Evolutionary conservation across 2,888 invertebrate genomes (phyloP).

Genomic region (Hylaea fasciaria): DNA sequence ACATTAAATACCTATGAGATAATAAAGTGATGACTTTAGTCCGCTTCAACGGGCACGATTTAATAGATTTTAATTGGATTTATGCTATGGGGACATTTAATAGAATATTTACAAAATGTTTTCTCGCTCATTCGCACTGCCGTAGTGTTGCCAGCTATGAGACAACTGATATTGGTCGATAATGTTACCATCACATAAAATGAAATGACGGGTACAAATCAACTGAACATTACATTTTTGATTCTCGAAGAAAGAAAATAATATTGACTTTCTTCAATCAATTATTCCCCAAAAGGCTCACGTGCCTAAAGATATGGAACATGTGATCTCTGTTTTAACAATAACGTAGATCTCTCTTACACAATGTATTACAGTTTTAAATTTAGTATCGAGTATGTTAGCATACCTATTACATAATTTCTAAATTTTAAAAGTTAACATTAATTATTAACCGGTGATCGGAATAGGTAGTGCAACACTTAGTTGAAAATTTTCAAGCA

Average conservation of each 20-base stretch:
- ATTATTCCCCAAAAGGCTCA: background rate
- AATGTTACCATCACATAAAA: conserved; percentile 1
- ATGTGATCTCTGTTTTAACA: background rate
- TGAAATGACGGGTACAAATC: background rate
- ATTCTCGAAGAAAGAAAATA: background rate
- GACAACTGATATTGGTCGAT: conserved; percentile 1
- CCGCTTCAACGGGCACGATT: conserved; percentile 60
- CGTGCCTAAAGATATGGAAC: background rate
- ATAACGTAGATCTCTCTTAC: background rate
- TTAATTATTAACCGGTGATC: conserved; percentile 10
- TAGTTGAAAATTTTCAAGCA: background rate
- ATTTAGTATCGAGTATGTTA: conserved; percentile 44
- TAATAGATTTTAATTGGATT: conserved; percentile 71
- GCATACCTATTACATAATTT: conserved; percentile 47
- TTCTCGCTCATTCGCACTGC: conserved; percentile 71
- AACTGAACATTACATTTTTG: background rate
- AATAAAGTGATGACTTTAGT: conserved; percentile 78
- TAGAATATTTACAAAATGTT: conserved; percentile 82
- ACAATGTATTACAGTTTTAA: conserved; percentile 12
- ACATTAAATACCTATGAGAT: conserved; percentile 84
- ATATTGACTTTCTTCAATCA: background rate
- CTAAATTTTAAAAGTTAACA: conserved; percentile 56
- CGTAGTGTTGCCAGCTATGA: conserved; percentile 58
- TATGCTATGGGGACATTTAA: conserved; percentile 76
- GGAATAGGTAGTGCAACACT: conserved; percentile 10